phyloP scores from a whole-genome alignment of 2,113 vertebrate species.

The Clarias macrocephalus region DNA sequence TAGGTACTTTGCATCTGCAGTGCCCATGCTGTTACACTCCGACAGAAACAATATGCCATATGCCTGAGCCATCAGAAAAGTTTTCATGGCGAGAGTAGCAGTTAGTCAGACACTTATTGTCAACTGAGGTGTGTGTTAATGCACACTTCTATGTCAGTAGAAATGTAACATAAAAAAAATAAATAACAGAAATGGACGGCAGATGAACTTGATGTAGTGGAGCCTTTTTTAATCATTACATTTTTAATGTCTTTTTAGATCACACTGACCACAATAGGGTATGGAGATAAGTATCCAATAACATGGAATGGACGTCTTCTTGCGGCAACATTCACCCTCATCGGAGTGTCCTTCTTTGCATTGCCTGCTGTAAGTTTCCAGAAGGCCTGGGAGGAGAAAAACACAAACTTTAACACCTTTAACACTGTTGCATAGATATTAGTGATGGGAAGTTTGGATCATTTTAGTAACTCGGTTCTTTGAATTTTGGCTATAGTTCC shows the following conservation, averaged over 20 bases:
- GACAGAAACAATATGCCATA: neutral
- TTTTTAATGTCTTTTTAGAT: conserved; percentile 74
- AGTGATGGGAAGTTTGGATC: too few relatives aligned
- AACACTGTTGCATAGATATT: too few relatives aligned
- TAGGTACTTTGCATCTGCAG: neutral
- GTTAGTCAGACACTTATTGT: neutral
- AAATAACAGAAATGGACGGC: neutral
- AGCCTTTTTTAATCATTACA: neutral
- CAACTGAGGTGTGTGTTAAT: too few relatives aligned
- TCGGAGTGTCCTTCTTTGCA: conserved; percentile 96
- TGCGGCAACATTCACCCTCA: conserved; percentile 90
- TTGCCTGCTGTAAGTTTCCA: conserved; percentile 85
- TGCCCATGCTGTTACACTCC: neutral
- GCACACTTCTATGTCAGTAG: neutral
- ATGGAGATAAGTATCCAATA: conserved; percentile 95
- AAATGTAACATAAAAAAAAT: neutral
- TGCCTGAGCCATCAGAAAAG: conserved; percentile 1
- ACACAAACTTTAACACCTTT: neutral
- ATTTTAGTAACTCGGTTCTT: too few relatives aligned
- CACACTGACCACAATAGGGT: conserved; percentile 94
- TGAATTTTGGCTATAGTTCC: too few relatives aligned
- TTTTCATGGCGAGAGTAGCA: neutral
- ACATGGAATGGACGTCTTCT: conserved; percentile 96
- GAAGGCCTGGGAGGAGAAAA: neutral
- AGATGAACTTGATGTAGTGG: neutral